These are phyloP conservation scores for Stegostoma tigrinum DNA, from an alignment of 2,113 vertebrate species.

Conservation along the genomic window DNA sequence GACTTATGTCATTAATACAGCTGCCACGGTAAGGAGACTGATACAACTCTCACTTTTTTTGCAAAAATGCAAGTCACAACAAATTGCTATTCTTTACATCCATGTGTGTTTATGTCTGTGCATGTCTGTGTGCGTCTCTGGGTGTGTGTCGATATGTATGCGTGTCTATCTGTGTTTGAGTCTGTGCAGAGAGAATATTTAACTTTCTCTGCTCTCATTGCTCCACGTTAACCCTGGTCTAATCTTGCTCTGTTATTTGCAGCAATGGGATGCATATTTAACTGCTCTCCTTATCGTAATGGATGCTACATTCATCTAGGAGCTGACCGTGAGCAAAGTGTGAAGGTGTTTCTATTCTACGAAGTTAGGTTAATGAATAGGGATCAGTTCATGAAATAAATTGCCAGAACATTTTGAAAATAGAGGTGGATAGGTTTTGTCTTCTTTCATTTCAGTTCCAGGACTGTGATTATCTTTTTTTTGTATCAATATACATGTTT, in stretches of 20 bases:
- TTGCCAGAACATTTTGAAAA: not conserved
- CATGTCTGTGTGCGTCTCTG: no score
- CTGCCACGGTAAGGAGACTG: no score
- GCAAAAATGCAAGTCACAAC: no score
- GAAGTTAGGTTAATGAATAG: not conserved
- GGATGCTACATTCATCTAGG: not conserved
- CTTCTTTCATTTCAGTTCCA: not conserved
- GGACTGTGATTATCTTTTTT: not conserved
- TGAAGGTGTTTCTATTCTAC: not conserved
- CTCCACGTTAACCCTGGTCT: not conserved
- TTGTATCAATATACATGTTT: not conserved
- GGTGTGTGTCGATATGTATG: no score
- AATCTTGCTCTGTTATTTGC: not conserved
- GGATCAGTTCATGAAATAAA: not conserved
- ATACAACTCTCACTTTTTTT: no score
- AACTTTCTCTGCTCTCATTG: not conserved
- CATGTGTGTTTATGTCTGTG: no score
- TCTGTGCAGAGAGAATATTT: not conserved
- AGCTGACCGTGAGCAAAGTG: not conserved
- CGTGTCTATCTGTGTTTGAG: not conserved
- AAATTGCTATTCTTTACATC: no score
- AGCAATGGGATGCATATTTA: not conserved
- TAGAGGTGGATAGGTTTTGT: not conserved
- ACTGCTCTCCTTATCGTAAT: not conserved
- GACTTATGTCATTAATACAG: no score